Evolutionary conservation across 1,140 invertebrate species (phyloP), one percentile per base, ranked within the genome.

Genomic region (Megalopta genalis): DNA sequence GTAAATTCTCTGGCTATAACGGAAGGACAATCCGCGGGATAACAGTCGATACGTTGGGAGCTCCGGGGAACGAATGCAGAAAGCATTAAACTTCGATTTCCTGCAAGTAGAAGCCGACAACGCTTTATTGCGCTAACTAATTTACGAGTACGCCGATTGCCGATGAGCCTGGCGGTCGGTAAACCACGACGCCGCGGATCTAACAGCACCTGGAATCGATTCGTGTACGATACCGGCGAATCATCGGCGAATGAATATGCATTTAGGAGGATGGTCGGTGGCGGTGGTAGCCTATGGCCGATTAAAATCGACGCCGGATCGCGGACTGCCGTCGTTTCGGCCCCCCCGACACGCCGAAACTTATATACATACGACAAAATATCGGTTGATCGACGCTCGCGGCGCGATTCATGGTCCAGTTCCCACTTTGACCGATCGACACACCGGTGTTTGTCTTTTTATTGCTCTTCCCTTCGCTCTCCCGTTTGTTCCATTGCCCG

Each of bases 211-310:
- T 25, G 52, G 16, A 39, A 73, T 25, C 52, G 27, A 79, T 74
- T 79, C 49, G 23, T 7, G 27, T 46, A 27, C 52, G 42, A 72
- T 72, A 23, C 27, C 57, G 18, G 16, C 52, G 71, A 52, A 79
- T 79, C 54, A 57, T 79, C 59, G 57, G 27, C 63, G 27, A 79
- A 79, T 69, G 52, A 73, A 72, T 73, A 59, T 62, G 25, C 62
- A 52, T 63, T 49, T 18, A 6, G 2, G 49, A 32, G 18, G n/a
- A 16, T 18, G 6, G 60, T 18, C 49, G 54, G 21, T 7, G 54
- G 21, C 21, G 27, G 14, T 62, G 32, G 46, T 23, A 25, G 32
- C 2, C 66, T 16, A 46, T 62, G 60, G 5, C n/a, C 64, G 54
- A 68, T 67, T 67, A 70, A 65, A 32, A 77, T 23, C 37, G 42